Base-by-base conservation (phyloP, 1,140 invertebrate species). In the Drosophila jambulina region DNA sequence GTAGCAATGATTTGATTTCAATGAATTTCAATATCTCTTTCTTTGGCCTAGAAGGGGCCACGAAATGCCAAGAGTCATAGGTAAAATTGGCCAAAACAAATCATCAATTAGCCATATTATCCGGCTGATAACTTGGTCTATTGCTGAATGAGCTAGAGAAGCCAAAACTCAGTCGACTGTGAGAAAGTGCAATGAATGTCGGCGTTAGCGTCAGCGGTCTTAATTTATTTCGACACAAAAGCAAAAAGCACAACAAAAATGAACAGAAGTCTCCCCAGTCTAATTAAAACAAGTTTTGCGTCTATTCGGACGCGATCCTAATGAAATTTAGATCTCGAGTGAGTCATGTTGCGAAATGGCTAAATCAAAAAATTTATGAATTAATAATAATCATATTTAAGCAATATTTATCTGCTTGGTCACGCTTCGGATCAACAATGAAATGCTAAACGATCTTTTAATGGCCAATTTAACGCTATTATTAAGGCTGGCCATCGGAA, bases 401-500 rank as follows among this genome's bases (percentile, higher is more conserved):
- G 60, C 69, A 43, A 69, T 54, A 76, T 76, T 71, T 72, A 56
- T 65, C 34, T 56, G 57, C 64, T 70, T 57, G 64, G 79, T 74
- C 80, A 79, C 83, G 83, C 82, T 81, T 46, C 63, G 34, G 56
- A 57, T 51, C 70, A 49, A 72, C 70, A 74, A 72, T 60, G 68
- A 67, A 76, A 51, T 53, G 49, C 61, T 78, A 71, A 78, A 78
- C 67, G 85, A 85, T 90, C 67, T 70, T 90, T 84, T 84, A 90
- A 90, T 90, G 62, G 75, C 81, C 78, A 90, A 90, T 90, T 90
- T 81, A 81, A 74, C 60, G 68, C 62, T 40, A 45, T 67, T 88
- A 81, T 90, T 90, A 58, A 48, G 27, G 15, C 36, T 59, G 64
- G 34, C 58, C 65, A 49, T 71, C 53, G 38, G 42, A 59, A 75